Evolutionary conservation across 1,140 invertebrate species (phyloP).

Genomic region (Drosophila tropicalis): DNA sequence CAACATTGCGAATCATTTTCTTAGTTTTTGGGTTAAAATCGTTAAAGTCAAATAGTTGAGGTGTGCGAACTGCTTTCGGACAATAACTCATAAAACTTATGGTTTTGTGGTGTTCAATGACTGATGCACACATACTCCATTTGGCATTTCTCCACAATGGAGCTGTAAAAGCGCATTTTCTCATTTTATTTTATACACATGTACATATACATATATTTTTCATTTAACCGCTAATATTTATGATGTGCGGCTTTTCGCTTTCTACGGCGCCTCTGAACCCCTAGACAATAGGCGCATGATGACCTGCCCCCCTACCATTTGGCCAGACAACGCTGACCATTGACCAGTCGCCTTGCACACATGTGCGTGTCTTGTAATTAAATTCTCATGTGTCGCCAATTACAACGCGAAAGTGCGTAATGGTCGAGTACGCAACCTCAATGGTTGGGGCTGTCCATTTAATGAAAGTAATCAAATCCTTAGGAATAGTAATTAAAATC

Average conservation of each 20-base stretch:
- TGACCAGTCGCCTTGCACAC: conserved; percentile 23
- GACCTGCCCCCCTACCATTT: conserved; percentile 35
- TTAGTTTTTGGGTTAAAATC: background rate
- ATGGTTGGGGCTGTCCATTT: conserved; percentile 27
- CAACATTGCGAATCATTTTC: no score
- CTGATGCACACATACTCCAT: no score
- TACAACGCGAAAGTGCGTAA: conserved; percentile 65
- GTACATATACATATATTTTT: background rate
- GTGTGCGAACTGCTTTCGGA: background rate
- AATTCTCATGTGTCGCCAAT: conserved; percentile 70
- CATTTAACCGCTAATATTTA: conserved; percentile 49
- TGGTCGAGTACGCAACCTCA: conserved; percentile 62
- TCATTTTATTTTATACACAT: conserved; percentile 40
- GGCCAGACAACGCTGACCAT: conserved; percentile 33
- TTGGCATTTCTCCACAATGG: background rate
- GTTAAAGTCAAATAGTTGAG: background rate
- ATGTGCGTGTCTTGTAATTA: conserved; percentile 47
- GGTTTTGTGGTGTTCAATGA: background rate
- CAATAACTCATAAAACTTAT: conserved; percentile 6
- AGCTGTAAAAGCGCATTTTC: conserved; percentile 42
- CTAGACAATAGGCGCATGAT: conserved; percentile 10
- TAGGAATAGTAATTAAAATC: conserved; percentile 24
- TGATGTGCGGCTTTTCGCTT: conserved; percentile 53
- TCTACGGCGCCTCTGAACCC: conserved; percentile 42
- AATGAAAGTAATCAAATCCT: conserved; percentile 45